phyloP scores from a whole-genome alignment of 2,113 vertebrate genomes.

The Phyllostomus hastatus region DNA sequence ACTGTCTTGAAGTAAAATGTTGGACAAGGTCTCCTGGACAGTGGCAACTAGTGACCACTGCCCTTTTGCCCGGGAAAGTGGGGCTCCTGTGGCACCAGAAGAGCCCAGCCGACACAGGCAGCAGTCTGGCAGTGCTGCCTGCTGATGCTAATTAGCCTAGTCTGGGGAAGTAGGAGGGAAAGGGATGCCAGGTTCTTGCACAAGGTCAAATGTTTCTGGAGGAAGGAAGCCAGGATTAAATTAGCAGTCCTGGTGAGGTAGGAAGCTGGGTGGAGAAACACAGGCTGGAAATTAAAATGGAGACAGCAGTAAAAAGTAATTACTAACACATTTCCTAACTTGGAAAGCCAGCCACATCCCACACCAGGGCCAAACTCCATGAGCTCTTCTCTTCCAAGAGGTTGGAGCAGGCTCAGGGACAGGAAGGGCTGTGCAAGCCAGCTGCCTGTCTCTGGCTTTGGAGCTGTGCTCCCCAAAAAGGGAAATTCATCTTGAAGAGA shows the following conservation, averaged over 20 bases:
- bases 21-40: slow-evolving; percentile 49
- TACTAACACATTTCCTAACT: slow-evolving; percentile 60
- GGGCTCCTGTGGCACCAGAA: neutral
- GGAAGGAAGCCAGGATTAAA: slow-evolving; percentile 58
- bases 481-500: slow-evolving; percentile 44
- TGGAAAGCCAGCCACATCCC: slow-evolving; percentile 63
- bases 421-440: slow-evolving; percentile 40
- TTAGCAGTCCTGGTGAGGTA: slow-evolving; percentile 52
- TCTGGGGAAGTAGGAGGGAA: slow-evolving; percentile 30
- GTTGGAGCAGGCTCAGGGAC: slow-evolving; percentile 50
- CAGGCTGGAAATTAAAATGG: slow-evolving; percentile 50
- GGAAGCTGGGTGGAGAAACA: slow-evolving; percentile 36
- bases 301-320: slow-evolving; percentile 65
- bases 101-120: neutral
- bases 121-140: neutral
- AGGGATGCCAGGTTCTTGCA: slow-evolving; percentile 57
- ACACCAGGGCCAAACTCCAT: slow-evolving; percentile 55
- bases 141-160: slow-evolving; percentile 57
- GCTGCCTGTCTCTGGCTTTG: neutral
- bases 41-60: neutral
- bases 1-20: slow-evolving; percentile 54
- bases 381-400: slow-evolving; percentile 55
- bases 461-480: neutral
- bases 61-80: slow-evolving; percentile 20
- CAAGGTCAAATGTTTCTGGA: slow-evolving; percentile 69